Conservation (phyloP, 2,797 vertebrate genomes). For the Avahi laniger region DNA sequence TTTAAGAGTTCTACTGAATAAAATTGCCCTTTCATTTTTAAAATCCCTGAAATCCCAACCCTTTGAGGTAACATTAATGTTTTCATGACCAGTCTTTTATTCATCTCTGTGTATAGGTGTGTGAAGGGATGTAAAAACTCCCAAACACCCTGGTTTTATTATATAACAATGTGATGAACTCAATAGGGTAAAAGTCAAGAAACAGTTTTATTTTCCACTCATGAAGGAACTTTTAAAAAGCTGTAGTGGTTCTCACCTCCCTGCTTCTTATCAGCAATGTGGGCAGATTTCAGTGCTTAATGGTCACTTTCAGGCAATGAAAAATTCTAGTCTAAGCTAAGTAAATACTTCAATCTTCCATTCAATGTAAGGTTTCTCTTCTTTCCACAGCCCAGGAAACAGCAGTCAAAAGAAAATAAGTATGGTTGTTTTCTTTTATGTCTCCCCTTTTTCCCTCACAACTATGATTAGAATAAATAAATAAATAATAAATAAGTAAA, state of each 20-base stretch:
- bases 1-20: background rate
- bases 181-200: background rate
- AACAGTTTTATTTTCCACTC: background rate
- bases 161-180: background rate
- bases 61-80: slow-evolving; percentile 9
- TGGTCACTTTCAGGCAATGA: background rate
- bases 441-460: background rate
- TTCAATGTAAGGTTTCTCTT: background rate
- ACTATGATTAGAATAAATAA: background rate
- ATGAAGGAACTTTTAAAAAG: background rate
- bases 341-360: background rate
- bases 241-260: background rate
- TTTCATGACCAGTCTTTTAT: background rate
- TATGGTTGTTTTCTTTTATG: background rate
- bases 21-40: background rate
- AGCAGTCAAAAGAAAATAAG: background rate
- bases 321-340: background rate
- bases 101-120: background rate
- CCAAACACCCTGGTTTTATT: background rate
- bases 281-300: background rate
- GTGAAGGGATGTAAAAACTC: background rate
- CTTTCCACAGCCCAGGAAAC: background rate
- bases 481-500: background rate
- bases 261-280: background rate
- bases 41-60: background rate